These are phyloP conservation scores for Forbesichthys agassizii DNA, from an alignment of 2,113 vertebrate species.

Conservation along the genomic window DNA sequence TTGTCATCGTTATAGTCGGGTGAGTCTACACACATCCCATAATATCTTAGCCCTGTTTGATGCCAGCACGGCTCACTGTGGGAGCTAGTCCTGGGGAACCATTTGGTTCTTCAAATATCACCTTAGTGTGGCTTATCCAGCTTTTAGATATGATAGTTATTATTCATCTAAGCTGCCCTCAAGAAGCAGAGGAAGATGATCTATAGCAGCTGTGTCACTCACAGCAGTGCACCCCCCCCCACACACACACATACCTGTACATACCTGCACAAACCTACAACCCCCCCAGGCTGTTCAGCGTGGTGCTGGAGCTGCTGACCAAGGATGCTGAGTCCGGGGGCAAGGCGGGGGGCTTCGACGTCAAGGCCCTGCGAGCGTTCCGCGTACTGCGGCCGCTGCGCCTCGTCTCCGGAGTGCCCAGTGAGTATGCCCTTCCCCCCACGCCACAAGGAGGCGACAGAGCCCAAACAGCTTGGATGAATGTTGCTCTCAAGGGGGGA, in stretches of 20 bases:
- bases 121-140: too few relatives aligned
- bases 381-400: slow-evolving; percentile 95
- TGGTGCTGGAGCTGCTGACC: slow-evolving; percentile 97
- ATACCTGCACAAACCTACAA: background rate
- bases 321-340: slow-evolving; percentile 91
- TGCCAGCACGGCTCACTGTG: too few relatives aligned
- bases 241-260: background rate
- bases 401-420: slow-evolving; percentile 98
- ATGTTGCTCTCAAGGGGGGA: too few relatives aligned
- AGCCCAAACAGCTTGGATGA: too few relatives aligned
- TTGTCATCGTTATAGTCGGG: slow-evolving; percentile 99
- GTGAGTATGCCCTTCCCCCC: slow-evolving; percentile 57
- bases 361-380: slow-evolving; percentile 98
- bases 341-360: slow-evolving; percentile 96
- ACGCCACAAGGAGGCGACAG: too few relatives aligned
- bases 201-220: too few relatives aligned
- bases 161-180: too few relatives aligned
- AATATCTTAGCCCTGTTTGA: background rate
- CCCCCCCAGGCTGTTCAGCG: slow-evolving; percentile 90
- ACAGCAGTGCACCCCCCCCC: background rate
- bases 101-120: too few relatives aligned
- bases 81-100: too few relatives aligned
- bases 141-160: too few relatives aligned
- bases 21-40: slow-evolving; percentile 73
- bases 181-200: too few relatives aligned